Conservation (phyloP, 2,888 invertebrate genomes). For the Melolontha melolontha region DNA sequence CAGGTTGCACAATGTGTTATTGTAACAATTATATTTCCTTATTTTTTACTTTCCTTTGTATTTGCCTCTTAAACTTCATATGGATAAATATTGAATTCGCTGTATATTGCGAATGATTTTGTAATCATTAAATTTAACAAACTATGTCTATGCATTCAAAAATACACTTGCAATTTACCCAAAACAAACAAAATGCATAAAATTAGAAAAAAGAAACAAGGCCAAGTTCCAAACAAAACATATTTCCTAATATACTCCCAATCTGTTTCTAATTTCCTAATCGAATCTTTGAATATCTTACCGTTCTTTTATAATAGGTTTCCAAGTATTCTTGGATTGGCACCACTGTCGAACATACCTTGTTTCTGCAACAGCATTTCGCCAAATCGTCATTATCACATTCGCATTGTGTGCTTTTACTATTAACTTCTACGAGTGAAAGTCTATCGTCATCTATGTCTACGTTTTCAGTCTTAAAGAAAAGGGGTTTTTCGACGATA, state of each 20-base stretch:
- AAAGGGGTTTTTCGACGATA: slow-evolving; percentile 41
- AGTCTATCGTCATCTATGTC: slow-evolving; percentile 16
- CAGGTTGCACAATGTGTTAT: no score
- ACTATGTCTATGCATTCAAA: no score
- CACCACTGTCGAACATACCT: slow-evolving; percentile 58
- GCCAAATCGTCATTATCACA: slow-evolving; percentile 17
- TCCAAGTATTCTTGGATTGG: slow-evolving; percentile 64
- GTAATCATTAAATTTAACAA: no score
- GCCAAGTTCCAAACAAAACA: slow-evolving; percentile 7
- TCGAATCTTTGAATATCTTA: slow-evolving; percentile 49
- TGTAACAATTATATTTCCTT: no score
- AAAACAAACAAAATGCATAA: no score
- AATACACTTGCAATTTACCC: no score
- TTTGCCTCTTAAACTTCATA: no score
- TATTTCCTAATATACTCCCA: slow-evolving; percentile 12
- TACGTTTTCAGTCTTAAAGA: slow-evolving; percentile 25
- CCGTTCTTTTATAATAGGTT: slow-evolving; percentile 63
- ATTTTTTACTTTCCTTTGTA: no score
- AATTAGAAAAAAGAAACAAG: no score
- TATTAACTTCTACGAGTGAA: slow-evolving; percentile 9
- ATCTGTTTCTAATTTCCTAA: neutral
- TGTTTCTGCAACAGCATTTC: slow-evolving; percentile 58
- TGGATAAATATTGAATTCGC: no score
- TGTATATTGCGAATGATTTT: no score
- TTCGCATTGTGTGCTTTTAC: slow-evolving; percentile 31